Evolutionary conservation across 2,888 invertebrate genomes (phyloP), one percentile per base, ranked within the genome.

Genomic region (Cloeon dipterum): DNA sequence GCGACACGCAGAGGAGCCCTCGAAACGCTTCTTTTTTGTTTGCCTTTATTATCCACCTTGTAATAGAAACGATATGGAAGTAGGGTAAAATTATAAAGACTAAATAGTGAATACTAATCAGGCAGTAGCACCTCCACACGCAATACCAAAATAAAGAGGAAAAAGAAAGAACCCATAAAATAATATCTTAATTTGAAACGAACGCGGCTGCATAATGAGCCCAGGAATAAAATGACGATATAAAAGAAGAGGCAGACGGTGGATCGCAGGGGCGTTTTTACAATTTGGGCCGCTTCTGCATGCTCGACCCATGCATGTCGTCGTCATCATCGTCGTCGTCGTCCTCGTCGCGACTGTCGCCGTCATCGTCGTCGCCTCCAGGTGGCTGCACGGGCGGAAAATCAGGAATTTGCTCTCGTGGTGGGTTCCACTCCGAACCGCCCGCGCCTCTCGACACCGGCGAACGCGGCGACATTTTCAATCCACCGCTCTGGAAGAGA

Each of bases 371-470:
- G 36, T 44, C 45, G 1, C 40, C 41, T 16, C 42, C 42, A 23
- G 40, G 41, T 8, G 42, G 45, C 36, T 40, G 42, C 16, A 45
- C 42, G 3, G 45, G 43, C 20, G 43, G 45, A 40, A 45, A 45
- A 43, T 45, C 45, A 3, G 45, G 45, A 33, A 45, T 45, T 39
- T 43, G 43, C 38, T 45, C 45, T 23, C 45, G 41, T 11, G 43
- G 43, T 20, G 40, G 40, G 23, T 34, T 38, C 38, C 38, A 38
- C 13, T 32, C 33, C 7, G 34, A 32, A 21, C 33, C 38, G 20
- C 33, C 18, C n/a, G 32, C 21, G 23, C 34, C 38, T 19, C 25
- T 20, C 18, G 36, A 19, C 14, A 26, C 36, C 16, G 36, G 36
- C 3, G 26, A 25, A 10, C 32, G 32, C 8, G 38, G 38, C 7